Conservation (phyloP, 2,797 vertebrate genomes). For the Danio choprae region DNA sequence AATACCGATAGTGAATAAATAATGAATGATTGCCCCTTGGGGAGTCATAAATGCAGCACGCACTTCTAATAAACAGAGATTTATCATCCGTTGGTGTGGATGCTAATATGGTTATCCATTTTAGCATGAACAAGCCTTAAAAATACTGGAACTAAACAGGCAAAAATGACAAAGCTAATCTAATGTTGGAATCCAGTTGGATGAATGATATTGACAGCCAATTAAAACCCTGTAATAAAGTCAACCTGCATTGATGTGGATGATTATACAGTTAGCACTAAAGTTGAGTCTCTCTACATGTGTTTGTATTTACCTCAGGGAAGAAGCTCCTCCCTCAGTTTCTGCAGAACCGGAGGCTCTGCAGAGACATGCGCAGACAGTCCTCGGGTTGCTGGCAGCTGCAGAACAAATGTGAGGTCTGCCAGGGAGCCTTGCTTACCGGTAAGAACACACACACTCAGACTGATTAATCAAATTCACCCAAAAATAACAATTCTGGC, state of each 20-base stretch:
- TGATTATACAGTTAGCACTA: too few species aligned
- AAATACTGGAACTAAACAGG: too few species aligned
- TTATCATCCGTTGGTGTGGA: background rate
- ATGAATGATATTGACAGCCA: too few species aligned
- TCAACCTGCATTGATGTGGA: too few species aligned
- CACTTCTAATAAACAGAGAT: background rate
- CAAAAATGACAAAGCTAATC: too few species aligned
- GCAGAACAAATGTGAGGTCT: constrained; percentile 84
- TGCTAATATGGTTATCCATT: background rate
- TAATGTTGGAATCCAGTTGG: too few species aligned
- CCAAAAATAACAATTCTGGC: background rate
- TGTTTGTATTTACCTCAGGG: constrained; percentile 57
- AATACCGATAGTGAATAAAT: too few species aligned
- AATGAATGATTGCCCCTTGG: too few species aligned
- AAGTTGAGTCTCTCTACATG: background rate
- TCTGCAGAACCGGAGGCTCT: constrained; percentile 73
- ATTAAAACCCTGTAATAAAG: too few species aligned
- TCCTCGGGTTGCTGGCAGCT: constrained; percentile 86
- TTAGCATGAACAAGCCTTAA: background rate
- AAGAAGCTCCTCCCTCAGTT: constrained; percentile 64
- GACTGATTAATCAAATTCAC: background rate
- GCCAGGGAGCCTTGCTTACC: constrained; percentile 82
- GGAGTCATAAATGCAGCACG: too few species aligned
- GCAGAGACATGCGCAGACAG: constrained; percentile 81
- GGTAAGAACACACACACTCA: constrained; percentile 73